phyloP scores from a whole-genome alignment of 2,113 vertebrate genomes.

The Corvus hawaiiensis region DNA sequence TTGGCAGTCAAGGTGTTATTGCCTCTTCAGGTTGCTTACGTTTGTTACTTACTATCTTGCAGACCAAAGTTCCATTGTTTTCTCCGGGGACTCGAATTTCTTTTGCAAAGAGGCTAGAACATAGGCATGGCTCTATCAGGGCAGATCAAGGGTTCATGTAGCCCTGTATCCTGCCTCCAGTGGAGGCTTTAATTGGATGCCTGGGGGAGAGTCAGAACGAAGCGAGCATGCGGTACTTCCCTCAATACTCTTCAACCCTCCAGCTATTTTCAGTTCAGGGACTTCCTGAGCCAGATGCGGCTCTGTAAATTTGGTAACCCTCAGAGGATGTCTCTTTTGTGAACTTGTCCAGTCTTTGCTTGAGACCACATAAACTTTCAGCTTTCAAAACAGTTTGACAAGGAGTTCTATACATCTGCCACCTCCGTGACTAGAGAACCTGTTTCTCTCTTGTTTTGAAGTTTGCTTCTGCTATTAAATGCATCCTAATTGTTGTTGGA shows the following conservation, averaged over 20 bases:
- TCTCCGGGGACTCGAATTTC: rapidly evolving
- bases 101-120: background rate
- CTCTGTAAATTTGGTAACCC: constrained; percentile 18
- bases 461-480: background rate
- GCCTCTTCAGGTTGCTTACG: background rate
- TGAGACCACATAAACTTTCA: background rate
- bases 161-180: background rate
- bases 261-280: constrained; percentile 18
- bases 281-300: constrained; percentile 28
- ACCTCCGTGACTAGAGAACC: background rate
- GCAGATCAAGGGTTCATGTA: background rate
- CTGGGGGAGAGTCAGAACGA: background rate
- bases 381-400: background rate
- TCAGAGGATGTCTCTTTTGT: background rate
- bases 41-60: background rate
- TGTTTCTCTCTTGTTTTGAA: background rate
- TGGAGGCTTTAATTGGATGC: background rate
- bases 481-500: background rate
- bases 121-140: background rate
- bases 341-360: background rate
- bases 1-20: background rate
- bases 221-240: background rate
- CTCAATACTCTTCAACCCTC: background rate
- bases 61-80: background rate
- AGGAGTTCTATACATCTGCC: background rate